Conservation (phyloP, 2,113 vertebrate species). For the Myxocyprinus asiaticus region DNA sequence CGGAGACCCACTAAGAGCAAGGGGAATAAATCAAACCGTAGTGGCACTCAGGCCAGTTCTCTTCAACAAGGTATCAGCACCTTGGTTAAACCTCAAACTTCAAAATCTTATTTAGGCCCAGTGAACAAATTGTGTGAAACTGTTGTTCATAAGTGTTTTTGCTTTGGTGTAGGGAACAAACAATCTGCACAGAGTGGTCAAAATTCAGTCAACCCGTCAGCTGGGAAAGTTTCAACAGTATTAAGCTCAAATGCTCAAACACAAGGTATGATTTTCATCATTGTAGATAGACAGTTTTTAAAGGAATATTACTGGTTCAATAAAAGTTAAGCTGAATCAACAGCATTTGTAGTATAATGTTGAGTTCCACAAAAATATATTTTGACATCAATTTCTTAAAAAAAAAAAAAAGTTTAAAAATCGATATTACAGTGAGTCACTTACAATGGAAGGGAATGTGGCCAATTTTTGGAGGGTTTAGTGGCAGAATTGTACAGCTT, state of each 20-base stretch:
- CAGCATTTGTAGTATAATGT: too few relatives aligned
- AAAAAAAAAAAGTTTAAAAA: too few relatives aligned
- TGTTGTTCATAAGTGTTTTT: neutral
- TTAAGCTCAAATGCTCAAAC: slow-evolving; percentile 5
- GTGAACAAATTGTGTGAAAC: slow-evolving; percentile 2
- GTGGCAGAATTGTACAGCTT: too few relatives aligned
- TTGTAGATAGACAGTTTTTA: neutral
- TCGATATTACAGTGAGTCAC: too few relatives aligned
- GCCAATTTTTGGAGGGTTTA: too few relatives aligned
- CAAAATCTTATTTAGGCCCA: neutral
- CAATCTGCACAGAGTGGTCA: slow-evolving; percentile 21
- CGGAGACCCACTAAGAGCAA: slow-evolving; percentile 87
- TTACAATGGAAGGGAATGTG: too few relatives aligned
- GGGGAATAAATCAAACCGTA: slow-evolving; percentile 83
- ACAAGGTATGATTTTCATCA: slow-evolving; percentile 31
- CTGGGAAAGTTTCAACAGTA: neutral
- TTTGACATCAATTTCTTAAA: neutral
- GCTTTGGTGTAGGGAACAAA: slow-evolving; percentile 33
- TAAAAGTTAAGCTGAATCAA: neutral
- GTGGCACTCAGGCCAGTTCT: slow-evolving; percentile 85
- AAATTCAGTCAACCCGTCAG: slow-evolving; percentile 5
- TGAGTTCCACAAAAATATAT: too few relatives aligned
- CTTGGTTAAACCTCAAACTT: neutral
- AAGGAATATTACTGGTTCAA: too few relatives aligned
- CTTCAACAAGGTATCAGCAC: slow-evolving; percentile 77